Percentiles rank a stretch among this genome's conserved stretches.
Evolutionary conservation across 2,797 vertebrate species (phyloP).

Genomic region (Vireo griseus): DNA sequence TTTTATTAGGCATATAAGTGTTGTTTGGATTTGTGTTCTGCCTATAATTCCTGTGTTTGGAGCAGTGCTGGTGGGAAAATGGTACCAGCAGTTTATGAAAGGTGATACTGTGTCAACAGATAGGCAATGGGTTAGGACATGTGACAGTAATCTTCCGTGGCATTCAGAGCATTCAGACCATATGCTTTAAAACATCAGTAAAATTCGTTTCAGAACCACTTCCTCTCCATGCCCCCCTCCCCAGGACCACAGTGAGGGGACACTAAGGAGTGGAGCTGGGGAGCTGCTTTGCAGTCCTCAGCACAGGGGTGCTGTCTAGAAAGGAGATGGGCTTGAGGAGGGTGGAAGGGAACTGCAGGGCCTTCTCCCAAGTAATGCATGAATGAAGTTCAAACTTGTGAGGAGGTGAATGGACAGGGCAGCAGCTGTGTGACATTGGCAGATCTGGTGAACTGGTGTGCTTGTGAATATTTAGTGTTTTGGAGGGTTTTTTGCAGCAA

Average conservation of each 20-base stretch:
- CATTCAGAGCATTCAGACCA: slow-evolving; percentile 33
- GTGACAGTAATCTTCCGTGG: slow-evolving; percentile 45
- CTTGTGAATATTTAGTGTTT: background rate
- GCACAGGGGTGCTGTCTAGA: background rate
- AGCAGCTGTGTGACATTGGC: background rate
- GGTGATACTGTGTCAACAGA: slow-evolving; percentile 50
- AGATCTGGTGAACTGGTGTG: background rate
- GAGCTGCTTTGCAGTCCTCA: background rate
- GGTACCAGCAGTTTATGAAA: slow-evolving; percentile 57
- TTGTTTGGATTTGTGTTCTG: slow-evolving; percentile 40
- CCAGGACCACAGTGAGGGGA: rapidly evolving
- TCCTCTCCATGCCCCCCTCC: background rate
- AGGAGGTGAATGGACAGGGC: background rate
- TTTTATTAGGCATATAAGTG: slow-evolving; percentile 31
- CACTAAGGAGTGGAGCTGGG: background rate
- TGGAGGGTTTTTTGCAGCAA: background rate
- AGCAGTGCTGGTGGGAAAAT: slow-evolving; percentile 40
- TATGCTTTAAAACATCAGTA: slow-evolving; percentile 50
- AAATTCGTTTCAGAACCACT: slow-evolving; percentile 34
- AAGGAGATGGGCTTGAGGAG: background rate
- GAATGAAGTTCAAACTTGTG: background rate
- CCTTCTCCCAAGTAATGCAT: background rate
- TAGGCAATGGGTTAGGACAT: slow-evolving; percentile 1
- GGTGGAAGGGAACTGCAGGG: background rate
- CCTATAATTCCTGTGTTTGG: slow-evolving; percentile 39